Conservation (phyloP, 64 coral and sea anemone species). For the Montipora capricornis region DNA sequence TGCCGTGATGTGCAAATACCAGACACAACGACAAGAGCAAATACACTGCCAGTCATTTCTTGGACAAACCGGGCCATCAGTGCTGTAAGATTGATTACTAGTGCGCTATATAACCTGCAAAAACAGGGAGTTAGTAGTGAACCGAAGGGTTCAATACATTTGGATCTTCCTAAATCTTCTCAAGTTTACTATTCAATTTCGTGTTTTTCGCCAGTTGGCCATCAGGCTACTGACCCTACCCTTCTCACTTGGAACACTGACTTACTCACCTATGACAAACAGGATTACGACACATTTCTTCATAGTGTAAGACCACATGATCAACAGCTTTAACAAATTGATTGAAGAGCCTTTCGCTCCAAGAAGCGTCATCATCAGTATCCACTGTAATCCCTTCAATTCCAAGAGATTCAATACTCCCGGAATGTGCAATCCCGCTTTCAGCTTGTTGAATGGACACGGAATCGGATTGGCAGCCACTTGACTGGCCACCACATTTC, state of each 20-base stretch:
- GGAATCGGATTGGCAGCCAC: constrained; percentile 49
- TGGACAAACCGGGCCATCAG: too few species aligned
- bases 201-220: neutral
- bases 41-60: too few species aligned
- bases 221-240: neutral
- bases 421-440: constrained; percentile 27
- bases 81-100: too few species aligned
- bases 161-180: neutral
- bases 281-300: constrained; percentile 50
- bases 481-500: constrained; percentile 59
- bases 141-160: neutral
- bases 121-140: neutral
- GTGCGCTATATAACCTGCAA: too few species aligned
- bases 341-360: constrained; percentile 19
- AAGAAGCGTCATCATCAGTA: constrained; percentile 52
- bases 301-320: constrained; percentile 2
- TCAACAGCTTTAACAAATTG: constrained; percentile 25
- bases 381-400: constrained; percentile 56
- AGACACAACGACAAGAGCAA: too few species aligned
- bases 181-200: neutral
- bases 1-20: too few species aligned
- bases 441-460: constrained; percentile 6
- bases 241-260: neutral
- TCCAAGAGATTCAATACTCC: constrained; percentile 27
- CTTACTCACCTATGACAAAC: constrained; percentile 63